Evolutionary conservation across 2,797 vertebrate genomes (phyloP).

Genomic region (Xenops minutus): DNA sequence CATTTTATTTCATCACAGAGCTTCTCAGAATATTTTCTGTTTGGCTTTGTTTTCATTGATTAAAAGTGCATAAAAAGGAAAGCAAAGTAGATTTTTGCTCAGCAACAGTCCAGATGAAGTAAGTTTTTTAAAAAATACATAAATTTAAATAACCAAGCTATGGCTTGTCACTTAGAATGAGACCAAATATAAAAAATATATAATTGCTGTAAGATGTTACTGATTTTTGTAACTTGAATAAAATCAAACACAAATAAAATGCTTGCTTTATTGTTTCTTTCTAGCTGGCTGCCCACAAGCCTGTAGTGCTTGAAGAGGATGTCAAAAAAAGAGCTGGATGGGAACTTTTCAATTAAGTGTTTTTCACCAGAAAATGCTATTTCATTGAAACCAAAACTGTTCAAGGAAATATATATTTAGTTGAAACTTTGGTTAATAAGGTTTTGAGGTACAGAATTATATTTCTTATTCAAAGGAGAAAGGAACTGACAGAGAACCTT

Average conservation of each 20-base stretch:
- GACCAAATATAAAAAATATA: neutral
- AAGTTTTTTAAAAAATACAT: neutral
- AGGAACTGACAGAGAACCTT: neutral
- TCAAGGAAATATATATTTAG: neutral
- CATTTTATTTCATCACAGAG: neutral
- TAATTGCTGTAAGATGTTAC: neutral
- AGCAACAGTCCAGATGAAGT: neutral
- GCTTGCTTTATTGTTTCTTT: neutral
- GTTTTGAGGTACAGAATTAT: neutral
- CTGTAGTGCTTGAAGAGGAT: neutral
- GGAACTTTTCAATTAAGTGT: neutral
- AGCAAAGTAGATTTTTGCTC: neutral
- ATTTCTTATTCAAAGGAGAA: neutral
- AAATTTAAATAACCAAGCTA: neutral
- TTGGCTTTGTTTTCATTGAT: neutral
- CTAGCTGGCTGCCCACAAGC: neutral
- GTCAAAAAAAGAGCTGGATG: neutral
- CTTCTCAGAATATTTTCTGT: neutral
- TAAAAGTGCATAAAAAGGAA: neutral
- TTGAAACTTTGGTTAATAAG: neutral
- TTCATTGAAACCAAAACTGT: conserved; percentile 34
- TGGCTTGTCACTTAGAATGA: neutral
- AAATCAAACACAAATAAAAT: conserved; percentile 23
- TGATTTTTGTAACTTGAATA: neutral
- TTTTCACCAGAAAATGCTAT: conserved; percentile 20